A percentile compares a stretch with the other conserved stretches of the same genome.
Evolutionary conservation across 1,140 invertebrate species (phyloP).

Genomic region (Drosophila rhopaloa): DNA sequence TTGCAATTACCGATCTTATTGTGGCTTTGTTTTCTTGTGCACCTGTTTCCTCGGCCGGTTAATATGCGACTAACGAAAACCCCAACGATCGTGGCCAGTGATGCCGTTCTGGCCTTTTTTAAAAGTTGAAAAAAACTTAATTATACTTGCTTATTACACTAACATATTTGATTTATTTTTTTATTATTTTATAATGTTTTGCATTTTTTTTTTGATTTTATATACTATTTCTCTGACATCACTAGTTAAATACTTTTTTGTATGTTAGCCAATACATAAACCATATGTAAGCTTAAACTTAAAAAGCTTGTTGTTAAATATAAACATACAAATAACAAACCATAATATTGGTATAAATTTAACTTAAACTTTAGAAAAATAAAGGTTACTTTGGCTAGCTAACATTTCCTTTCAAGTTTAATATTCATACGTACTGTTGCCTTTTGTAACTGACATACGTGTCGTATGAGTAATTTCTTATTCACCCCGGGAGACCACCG

Average conservation of each 20-base stretch:
- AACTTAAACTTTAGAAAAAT: too few relatives aligned
- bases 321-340: neutral
- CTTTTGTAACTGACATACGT: too few relatives aligned
- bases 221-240: neutral
- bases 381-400: too few relatives aligned
- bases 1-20: conserved; percentile 55
- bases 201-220: neutral
- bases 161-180: neutral
- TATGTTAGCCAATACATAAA: neutral
- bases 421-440: too few relatives aligned
- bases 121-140: too few relatives aligned
- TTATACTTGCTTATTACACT: too few relatives aligned
- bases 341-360: neutral
- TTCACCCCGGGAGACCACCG: too few relatives aligned
- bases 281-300: neutral
- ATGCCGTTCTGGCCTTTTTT: neutral
- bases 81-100: conserved; percentile 2
- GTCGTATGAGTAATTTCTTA: too few relatives aligned
- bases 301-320: neutral
- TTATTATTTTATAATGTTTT: neutral
- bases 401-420: too few relatives aligned
- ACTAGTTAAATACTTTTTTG: neutral
- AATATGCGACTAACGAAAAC: conserved; percentile 61
- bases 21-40: conserved; percentile 20
- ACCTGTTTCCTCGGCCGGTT: conserved; percentile 59